These are phyloP conservation scores for Hyperoodon ampullatus DNA, from an alignment of 2,113 vertebrate species.

Conservation along the genomic window DNA sequence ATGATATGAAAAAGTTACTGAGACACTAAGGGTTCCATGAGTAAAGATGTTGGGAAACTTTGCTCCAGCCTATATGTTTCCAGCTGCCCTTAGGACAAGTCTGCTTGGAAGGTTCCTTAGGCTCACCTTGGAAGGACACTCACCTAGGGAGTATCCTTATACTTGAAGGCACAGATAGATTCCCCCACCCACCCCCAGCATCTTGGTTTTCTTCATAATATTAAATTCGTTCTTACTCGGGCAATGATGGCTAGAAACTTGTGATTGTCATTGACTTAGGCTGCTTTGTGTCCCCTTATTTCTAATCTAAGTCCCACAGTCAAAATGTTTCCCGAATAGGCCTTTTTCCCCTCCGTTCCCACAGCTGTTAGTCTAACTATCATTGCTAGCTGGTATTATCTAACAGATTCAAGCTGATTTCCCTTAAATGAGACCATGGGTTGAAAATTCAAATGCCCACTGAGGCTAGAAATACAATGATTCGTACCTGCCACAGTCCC, in stretches of 20 bases:
- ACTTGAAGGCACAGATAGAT: background rate
- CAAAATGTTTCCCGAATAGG: background rate
- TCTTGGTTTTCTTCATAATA: background rate
- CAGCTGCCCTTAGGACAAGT: background rate
- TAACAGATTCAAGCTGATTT: background rate
- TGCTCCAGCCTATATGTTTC: background rate
- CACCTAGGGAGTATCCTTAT: background rate
- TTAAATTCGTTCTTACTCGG: background rate
- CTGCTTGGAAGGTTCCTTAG: background rate
- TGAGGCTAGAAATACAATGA: background rate
- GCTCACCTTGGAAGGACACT: background rate
- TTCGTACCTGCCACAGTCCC: background rate
- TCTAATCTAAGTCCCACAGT: background rate
- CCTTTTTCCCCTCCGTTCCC: background rate
- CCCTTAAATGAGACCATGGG: background rate
- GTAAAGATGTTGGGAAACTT: background rate
- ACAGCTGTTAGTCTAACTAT: background rate
- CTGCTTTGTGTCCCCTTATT: background rate
- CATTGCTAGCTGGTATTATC: background rate
- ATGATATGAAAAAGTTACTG: background rate
- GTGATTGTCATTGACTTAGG: background rate
- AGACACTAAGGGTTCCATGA: background rate
- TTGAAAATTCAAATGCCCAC: background rate
- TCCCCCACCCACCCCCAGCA: background rate
- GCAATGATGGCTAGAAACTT: background rate